Percentiles rank a stretch among this genome's conserved stretches.
Conservation (phyloP, 2,797 vertebrate genomes). For the Phaenicophaeus curvirostris region DNA sequence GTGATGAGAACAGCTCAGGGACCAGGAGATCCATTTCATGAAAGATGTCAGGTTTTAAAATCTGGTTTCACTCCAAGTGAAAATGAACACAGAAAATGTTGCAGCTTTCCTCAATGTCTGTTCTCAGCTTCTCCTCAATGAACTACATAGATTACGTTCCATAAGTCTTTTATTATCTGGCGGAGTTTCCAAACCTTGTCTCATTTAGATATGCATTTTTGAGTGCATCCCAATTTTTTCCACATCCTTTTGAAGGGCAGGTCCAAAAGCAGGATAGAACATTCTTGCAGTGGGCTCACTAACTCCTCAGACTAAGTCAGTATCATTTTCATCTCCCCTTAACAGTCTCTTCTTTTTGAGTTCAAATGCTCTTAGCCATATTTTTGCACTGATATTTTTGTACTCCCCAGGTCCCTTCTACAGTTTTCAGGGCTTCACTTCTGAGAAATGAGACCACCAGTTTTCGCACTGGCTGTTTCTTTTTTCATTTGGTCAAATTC, state of each 20-base stretch:
- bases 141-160: neutral
- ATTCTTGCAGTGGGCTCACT: neutral
- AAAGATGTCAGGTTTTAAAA: conserved; percentile 21
- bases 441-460: neutral
- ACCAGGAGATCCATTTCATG: conserved; percentile 1
- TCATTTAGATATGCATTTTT: neutral
- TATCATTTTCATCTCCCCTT: neutral
- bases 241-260: neutral
- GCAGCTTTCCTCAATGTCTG: neutral
- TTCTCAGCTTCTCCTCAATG: neutral
- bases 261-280: neutral
- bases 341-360: neutral
- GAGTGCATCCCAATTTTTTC: neutral
- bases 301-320: neutral
- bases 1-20: conserved; percentile 1
- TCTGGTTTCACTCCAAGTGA: neutral
- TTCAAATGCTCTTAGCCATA: neutral
- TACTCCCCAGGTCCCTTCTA: neutral
- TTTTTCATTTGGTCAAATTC: neutral
- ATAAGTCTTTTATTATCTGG: neutral
- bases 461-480: neutral
- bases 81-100: neutral
- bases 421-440: neutral
- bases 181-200: neutral
- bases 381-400: neutral